phyloP scores from a whole-genome alignment of 2,113 vertebrate genomes.

The Leptobrachium ailaonicum region DNA sequence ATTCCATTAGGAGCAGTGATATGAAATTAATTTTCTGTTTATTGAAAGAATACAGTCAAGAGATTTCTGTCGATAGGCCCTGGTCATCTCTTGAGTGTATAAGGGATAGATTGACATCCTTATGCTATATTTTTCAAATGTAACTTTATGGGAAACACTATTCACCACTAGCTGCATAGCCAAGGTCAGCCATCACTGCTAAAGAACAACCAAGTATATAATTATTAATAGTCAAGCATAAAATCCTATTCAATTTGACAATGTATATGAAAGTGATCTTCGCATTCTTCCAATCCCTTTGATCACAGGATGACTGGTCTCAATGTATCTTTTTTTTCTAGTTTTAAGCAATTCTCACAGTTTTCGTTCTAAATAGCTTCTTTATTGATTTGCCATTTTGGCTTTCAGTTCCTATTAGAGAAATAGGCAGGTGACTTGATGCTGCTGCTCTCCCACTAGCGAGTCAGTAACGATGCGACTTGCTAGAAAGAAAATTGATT shows the following conservation, averaged over 20 bases:
- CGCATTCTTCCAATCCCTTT: neutral
- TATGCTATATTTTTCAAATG: no score
- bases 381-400: constrained; percentile 6
- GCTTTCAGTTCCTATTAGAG: constrained; percentile 2
- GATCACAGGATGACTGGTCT: neutral
- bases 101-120: no score
- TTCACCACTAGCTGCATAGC: no score
- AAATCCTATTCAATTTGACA: neutral
- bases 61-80: no score
- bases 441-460: neutral
- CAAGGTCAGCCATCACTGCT: no score
- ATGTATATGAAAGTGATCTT: constrained; percentile 7
- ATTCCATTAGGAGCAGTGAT: no score
- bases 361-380: constrained; percentile 1
- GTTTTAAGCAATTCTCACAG: neutral
- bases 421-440: neutral
- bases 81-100: no score
- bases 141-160: no score
- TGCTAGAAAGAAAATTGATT: constrained; percentile 12
- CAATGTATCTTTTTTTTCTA: constrained; percentile 18
- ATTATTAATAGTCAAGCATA: neutral
- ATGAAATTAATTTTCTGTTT: no score
- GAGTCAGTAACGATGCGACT: neutral
- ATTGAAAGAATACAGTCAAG: no score
- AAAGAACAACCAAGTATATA: neutral